Evolutionary conservation across 2,113 vertebrate genomes (phyloP).

Genomic region (Halcyon malimbica): DNA sequence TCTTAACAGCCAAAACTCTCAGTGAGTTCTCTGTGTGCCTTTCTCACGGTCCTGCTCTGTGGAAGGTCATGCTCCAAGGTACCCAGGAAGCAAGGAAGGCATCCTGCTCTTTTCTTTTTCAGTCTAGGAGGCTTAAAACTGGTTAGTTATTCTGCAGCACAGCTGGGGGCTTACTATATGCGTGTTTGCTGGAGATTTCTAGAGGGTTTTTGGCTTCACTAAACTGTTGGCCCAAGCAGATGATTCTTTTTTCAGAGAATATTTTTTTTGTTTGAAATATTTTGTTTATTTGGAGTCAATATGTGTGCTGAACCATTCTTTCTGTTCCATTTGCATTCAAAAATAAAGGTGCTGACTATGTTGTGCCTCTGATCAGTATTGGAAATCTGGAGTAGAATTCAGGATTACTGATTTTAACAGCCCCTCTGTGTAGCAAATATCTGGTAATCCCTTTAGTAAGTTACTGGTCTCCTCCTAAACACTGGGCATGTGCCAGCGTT

Average conservation of each 20-base stretch:
- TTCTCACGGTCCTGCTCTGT: fast-evolving
- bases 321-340: background rate
- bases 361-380: background rate
- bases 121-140: background rate
- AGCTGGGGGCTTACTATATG: background rate
- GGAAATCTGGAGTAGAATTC: background rate
- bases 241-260: background rate
- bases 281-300: background rate
- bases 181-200: background rate
- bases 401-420: background rate
- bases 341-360: background rate
- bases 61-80: background rate
- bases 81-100: background rate
- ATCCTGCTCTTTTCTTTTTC: background rate
- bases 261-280: no score
- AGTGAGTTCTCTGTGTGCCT: background rate
- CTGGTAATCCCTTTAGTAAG: background rate
- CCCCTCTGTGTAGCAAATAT: background rate
- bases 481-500: background rate
- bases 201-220: background rate
- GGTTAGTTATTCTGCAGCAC: background rate
- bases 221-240: background rate
- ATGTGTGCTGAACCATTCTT: background rate
- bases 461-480: background rate
- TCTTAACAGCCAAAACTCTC: background rate